Evolutionary conservation across 2,888 invertebrate genomes (phyloP).

Genomic region (Arctia plantaginis): DNA sequence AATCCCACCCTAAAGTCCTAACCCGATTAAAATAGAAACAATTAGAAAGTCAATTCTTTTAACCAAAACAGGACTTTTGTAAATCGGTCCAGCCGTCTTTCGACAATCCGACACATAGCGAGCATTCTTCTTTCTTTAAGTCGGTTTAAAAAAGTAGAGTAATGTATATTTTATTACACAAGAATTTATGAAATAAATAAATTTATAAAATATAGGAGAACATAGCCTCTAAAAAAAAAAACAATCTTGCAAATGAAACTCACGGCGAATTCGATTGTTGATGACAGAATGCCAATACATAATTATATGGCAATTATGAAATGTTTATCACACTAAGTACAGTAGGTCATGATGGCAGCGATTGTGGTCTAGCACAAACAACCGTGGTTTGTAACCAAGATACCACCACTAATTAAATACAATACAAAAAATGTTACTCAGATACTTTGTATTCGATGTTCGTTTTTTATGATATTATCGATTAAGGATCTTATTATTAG

Average conservation of each 20-base stretch:
- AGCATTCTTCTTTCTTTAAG: no score
- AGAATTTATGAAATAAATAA: background rate
- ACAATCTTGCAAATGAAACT: background rate
- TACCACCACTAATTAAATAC: conserved; percentile 25
- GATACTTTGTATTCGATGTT: conserved; percentile 1
- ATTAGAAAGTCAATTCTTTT: background rate
- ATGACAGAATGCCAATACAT: conserved; percentile 2
- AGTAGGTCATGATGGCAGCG: conserved; percentile 24
- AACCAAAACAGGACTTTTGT: background rate
- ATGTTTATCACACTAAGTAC: conserved; percentile 13
- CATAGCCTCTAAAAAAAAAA: background rate
- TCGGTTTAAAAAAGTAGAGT: background rate
- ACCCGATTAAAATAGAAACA: background rate
- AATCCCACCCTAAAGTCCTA: background rate
- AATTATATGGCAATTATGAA: background rate
- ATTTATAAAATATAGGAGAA: background rate
- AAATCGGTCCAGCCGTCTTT: background rate
- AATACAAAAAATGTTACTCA: conserved; percentile 17
- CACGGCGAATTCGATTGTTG: background rate
- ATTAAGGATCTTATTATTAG: conserved; percentile 20
- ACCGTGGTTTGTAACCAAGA: conserved; percentile 22
- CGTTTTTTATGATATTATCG: conserved; percentile 14
- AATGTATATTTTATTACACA: background rate
- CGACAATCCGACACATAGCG: background rate
- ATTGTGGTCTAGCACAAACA: conserved; percentile 21